Evolutionary conservation across 2,888 invertebrate genomes (phyloP), one percentile per base, ranked within the genome.

Genomic region (Opisthograptis luteolata): DNA sequence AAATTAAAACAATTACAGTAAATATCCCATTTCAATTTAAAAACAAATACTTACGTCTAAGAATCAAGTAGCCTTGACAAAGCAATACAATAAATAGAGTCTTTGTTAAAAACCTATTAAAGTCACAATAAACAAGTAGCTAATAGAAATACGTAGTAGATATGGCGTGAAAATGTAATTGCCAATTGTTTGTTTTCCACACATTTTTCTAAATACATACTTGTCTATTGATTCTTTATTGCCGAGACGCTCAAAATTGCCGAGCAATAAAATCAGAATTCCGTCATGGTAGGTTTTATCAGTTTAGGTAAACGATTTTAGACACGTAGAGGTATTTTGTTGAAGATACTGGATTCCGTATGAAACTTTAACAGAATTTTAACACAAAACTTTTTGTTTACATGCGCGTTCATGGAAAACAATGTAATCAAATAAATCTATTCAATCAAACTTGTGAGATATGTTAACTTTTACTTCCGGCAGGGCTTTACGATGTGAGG

Each of bases 231-330:
- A 27, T 32, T 28, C n/a, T 71, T 70, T 69, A 80, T 70, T 68
- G 55, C 62, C 59, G 48, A 64, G 62, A 76, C 81, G 71, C 61
- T 71, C 66, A 46, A 65, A 75, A 75, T 66, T 58, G 61, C 39
- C 52, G 39, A 58, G 68, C 61, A 74, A 77, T 82, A 79, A 80
- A 80, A 81, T 81, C 70, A 71, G 70, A 58, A 67, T 44, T 35
- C 44, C 44, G 50, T 40, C 50, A 51, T 35, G 44, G 44, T 27
- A 4, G 31, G 30, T 44, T 40, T 45, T 45, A 45, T 51, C 49
- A 17, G 19, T 9, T 32, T 42, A 20, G 14, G 36, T 13, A 25
- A 37, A 43, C n/a, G 20, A n/a, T 15, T 31, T 22, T 19, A 36
- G 25, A 25, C 62, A 54, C 48, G 36, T 42, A 19, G n/a, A n/a